phyloP scores from a whole-genome alignment of 2,113 vertebrate species.

The Campylorhamphus procurvoides region DNA sequence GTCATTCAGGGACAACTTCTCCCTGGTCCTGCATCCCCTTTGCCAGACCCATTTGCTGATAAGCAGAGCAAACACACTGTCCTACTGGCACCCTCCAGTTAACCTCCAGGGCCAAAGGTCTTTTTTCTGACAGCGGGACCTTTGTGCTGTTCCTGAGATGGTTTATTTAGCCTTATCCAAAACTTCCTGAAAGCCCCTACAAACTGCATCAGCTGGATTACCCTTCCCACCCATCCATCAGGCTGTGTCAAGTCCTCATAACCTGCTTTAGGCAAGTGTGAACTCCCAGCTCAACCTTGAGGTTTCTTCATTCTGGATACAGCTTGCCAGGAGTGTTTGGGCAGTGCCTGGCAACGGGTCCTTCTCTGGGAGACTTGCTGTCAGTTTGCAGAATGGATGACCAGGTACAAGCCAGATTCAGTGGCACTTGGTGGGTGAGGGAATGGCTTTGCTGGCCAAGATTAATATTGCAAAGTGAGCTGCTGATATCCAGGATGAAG shows the following conservation, averaged over 20 bases:
- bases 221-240: background rate
- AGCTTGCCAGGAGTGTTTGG: background rate
- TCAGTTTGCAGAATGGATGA: background rate
- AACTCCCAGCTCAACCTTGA: background rate
- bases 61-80: background rate
- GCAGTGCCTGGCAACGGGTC: background rate
- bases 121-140: background rate
- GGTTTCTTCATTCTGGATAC: background rate
- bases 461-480: background rate
- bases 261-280: fast-evolving
- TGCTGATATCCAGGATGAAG: background rate
- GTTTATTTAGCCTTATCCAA: background rate
- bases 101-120: background rate
- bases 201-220: background rate
- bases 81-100: background rate
- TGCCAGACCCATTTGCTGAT: background rate
- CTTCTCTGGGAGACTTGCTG: background rate
- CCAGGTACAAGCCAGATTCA: background rate
- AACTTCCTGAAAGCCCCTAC: background rate
- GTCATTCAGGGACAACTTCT: background rate
- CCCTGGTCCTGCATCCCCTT: background rate
- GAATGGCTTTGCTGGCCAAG: background rate
- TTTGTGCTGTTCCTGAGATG: background rate
- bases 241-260: background rate
- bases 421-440: background rate